phyloP scores from a whole-genome alignment of 53 echinoderm and acorn worm genomes.

The Echinarachnius parma region DNA sequence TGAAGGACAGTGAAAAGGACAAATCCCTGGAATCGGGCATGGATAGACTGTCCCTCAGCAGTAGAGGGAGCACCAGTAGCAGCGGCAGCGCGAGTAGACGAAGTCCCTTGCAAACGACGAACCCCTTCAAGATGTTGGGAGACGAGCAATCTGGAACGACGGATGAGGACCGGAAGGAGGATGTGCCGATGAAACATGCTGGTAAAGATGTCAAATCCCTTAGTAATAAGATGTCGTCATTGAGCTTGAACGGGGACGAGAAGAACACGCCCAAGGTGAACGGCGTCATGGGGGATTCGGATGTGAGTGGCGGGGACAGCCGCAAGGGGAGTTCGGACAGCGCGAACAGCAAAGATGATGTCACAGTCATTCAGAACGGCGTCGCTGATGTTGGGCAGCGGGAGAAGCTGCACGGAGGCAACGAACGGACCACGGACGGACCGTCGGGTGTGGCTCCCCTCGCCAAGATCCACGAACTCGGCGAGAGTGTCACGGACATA shows the following conservation, averaged over 20 bases:
- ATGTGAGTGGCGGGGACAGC: neutral
- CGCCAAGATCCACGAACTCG: constrained; percentile 35
- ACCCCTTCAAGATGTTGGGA: constrained; percentile 1
- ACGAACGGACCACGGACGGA: constrained; percentile 15
- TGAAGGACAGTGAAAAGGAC: neutral
- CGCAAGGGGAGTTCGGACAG: constrained; percentile 12
- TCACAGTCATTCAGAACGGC: constrained; percentile 1
- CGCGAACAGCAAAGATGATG: constrained; percentile 4
- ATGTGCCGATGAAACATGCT: neutral
- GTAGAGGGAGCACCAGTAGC: constrained; percentile 33
- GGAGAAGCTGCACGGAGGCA: constrained; percentile 27
- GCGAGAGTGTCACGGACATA: constrained; percentile 19
- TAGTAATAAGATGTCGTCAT: neutral
- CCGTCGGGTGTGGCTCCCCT: constrained; percentile 31
- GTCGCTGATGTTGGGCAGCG: neutral
- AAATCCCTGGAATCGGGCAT: neutral
- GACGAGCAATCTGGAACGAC: constrained; percentile 2
- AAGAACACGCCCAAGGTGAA: constrained; percentile 23
- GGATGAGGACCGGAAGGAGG: constrained; percentile 35
- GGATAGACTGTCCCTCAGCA: constrained; percentile 17
- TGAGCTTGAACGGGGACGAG: constrained; percentile 13
- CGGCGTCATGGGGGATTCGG: constrained; percentile 18
- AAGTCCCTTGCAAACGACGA: constrained; percentile 2
- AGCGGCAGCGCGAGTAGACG: constrained; percentile 4
- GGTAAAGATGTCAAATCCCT: neutral